phyloP scores from a whole-genome alignment of 2,113 vertebrate species.

The Trichechus manatus region DNA sequence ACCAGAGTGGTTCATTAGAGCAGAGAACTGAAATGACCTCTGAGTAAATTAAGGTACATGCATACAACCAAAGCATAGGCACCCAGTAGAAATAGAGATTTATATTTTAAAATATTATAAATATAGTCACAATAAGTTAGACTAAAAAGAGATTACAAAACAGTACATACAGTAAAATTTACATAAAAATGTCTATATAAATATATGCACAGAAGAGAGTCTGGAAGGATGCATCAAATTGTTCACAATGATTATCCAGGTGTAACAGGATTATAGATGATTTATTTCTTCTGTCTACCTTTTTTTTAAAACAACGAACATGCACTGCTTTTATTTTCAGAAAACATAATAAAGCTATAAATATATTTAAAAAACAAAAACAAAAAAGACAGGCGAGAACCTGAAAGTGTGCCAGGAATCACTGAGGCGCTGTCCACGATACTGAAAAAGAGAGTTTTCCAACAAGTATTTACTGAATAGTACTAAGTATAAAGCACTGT shows the following conservation, averaged over 20 bases:
- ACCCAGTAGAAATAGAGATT: neutral
- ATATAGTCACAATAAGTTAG: neutral
- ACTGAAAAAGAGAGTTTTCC: neutral
- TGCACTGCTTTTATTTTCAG: neutral
- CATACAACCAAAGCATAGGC: neutral
- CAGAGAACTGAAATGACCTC: neutral
- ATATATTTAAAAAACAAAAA: neutral
- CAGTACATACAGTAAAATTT: neutral
- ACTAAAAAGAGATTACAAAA: neutral
- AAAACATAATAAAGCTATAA: neutral
- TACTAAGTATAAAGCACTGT: neutral
- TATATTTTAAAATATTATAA: neutral
- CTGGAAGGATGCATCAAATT: neutral
- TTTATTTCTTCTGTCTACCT: neutral
- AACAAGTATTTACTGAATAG: neutral
- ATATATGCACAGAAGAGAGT: neutral
- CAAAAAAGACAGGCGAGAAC: neutral
- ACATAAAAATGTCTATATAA: neutral
- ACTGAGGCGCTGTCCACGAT: neutral
- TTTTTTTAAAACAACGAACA: neutral
- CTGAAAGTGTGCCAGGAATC: neutral
- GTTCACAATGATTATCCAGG: neutral
- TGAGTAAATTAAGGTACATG: neutral
- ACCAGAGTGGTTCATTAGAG: neutral
- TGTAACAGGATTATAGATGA: neutral